Evolutionary conservation across 2,888 invertebrate species (phyloP).

Genomic region (Alviniconcha strummeri): DNA sequence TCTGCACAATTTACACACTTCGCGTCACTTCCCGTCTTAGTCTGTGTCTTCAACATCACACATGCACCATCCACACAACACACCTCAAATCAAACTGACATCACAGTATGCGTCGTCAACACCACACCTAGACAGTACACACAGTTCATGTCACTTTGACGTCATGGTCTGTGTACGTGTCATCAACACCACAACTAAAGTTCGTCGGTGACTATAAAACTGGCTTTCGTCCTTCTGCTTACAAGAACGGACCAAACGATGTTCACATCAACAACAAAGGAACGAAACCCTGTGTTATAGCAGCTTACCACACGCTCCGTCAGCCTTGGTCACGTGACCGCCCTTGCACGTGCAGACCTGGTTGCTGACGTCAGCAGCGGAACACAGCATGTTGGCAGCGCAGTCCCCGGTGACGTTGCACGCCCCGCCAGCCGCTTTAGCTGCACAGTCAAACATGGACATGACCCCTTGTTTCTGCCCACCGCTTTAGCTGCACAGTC

Average conservation of each 20-base stretch:
- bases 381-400: not conserved
- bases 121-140: not conserved
- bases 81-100: not conserved
- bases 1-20: not conserved
- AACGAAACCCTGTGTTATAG: too few relatives aligned
- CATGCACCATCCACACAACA: not conserved
- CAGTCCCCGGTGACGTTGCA: not conserved
- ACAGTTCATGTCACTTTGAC: not conserved
- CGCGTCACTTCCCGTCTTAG: not conserved
- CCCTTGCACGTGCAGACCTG: not conserved
- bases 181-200: not conserved
- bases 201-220: too few relatives aligned
- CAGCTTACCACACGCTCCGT: constrained; percentile 8
- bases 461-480: too few relatives aligned
- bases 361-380: not conserved
- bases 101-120: too few relatives aligned
- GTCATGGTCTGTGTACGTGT: not conserved
- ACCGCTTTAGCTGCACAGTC: too few relatives aligned
- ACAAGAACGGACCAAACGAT: too few relatives aligned
- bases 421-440: not conserved
- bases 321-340: not conserved
- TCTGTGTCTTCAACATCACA: too few relatives aligned
- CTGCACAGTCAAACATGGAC: not conserved
- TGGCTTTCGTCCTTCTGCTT: too few relatives aligned
- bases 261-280: too few relatives aligned